phyloP scores from a whole-genome alignment of 2,888 invertebrate species.

The Drepana falcataria region DNA sequence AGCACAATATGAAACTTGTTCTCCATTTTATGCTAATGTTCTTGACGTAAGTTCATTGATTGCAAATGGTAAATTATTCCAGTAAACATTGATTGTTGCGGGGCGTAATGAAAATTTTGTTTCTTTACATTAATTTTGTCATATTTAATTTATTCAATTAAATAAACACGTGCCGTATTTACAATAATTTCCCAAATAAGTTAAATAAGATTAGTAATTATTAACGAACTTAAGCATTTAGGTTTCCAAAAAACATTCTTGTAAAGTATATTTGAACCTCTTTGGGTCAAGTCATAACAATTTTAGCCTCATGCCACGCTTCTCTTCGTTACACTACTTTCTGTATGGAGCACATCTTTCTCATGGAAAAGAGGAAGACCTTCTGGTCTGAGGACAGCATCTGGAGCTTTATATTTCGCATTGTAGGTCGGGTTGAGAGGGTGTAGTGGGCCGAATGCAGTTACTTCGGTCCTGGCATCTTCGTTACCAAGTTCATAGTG shows the following conservation, averaged over 20 bases:
- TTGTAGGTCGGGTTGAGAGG: conserved; percentile 64
- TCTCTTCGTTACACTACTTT: conserved; percentile 2
- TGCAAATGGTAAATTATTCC: background rate
- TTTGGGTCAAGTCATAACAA: background rate
- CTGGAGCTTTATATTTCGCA: conserved; percentile 40
- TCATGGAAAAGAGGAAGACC: conserved; percentile 60
- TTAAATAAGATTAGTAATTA: too few species aligned
- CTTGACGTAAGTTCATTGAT: background rate
- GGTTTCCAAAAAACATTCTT: background rate
- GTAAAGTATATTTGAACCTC: background rate
- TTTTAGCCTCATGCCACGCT: background rate
- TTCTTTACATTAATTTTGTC: background rate
- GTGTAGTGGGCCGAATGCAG: conserved; percentile 50
- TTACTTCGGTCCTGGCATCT: conserved; percentile 42
- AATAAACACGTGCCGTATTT: too few species aligned
- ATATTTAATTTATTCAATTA: too few species aligned
- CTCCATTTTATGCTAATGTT: background rate
- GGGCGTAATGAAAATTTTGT: background rate
- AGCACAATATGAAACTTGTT: too few species aligned
- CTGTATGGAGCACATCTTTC: conserved; percentile 37
- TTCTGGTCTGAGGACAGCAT: conserved; percentile 38
- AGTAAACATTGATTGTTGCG: too few species aligned
- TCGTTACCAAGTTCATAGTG: conserved; percentile 74
- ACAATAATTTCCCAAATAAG: too few species aligned
- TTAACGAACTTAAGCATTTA: background rate